Percentiles rank a stretch among this genome's conserved stretches.
Evolutionary conservation across 1,140 invertebrate genomes (phyloP).

Genomic region (Drosophila busckii): DNA sequence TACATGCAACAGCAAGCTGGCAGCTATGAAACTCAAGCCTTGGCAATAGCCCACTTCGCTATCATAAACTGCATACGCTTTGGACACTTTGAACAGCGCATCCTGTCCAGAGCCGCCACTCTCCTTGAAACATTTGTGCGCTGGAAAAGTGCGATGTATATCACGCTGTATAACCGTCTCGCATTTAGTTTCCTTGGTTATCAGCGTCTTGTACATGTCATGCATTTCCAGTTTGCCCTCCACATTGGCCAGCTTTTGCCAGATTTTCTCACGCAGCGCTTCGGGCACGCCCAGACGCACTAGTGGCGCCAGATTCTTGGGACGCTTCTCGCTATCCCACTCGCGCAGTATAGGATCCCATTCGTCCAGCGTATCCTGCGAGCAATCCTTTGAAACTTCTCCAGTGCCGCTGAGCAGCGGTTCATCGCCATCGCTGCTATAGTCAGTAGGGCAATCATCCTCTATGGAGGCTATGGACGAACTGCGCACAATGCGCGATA

Average conservation of each 20-base stretch:
- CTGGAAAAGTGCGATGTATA: conserved; percentile 98
- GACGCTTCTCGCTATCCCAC: conserved; percentile 88
- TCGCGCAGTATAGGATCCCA: conserved; percentile 94
- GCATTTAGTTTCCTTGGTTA: conserved; percentile 88
- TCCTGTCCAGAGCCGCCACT: conserved; percentile 93
- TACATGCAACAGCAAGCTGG: conserved; percentile 96
- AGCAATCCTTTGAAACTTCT: conserved; percentile 96
- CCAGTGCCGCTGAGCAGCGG: conserved; percentile 97
- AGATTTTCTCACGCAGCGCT: conserved; percentile 96
- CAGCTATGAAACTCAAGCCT: conserved; percentile 97
- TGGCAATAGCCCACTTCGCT: conserved; percentile 99
- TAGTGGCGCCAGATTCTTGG: conserved; percentile 87
- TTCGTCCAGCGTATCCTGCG: conserved; percentile 92
- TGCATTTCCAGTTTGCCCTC: conserved; percentile 91
- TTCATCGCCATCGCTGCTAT: conserved; percentile 91
- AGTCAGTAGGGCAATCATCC: conserved; percentile 77
- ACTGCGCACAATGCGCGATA: conserved; percentile 76
- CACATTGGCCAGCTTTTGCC: conserved; percentile 95
- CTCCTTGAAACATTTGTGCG: conserved; percentile 98
- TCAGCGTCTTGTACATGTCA: conserved; percentile 94
- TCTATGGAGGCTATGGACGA: conserved; percentile 74
- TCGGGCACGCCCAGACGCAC: conserved; percentile 96
- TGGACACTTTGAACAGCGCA: conserved; percentile 95
- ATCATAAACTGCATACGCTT: conserved; percentile 98
- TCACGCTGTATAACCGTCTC: conserved; percentile 97